Percentiles rank a stretch among this genome's conserved stretches.
Conservation (phyloP, 2,888 invertebrate genomes). For the Camponotus fellah region DNA sequence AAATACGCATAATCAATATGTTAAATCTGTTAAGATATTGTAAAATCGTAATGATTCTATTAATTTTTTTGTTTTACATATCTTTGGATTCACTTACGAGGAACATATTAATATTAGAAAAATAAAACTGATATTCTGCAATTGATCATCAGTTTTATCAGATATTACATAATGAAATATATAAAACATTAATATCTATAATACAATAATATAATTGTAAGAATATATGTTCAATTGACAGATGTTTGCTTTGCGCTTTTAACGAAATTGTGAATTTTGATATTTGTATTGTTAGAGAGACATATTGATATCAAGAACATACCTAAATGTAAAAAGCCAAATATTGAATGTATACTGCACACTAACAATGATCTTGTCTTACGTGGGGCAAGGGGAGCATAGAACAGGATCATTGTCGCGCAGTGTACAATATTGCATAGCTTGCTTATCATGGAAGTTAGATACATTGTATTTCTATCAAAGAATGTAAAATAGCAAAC, state of each 20-base stretch:
- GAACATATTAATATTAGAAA: neutral
- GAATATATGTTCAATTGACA: neutral
- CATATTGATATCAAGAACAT: neutral
- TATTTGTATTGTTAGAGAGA: neutral
- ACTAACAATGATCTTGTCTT: too few relatives aligned
- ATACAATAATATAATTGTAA: neutral
- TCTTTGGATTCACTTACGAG: neutral
- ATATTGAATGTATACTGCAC: neutral
- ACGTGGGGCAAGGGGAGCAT: too few relatives aligned
- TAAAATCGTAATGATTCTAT: neutral
- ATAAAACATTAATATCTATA: conserved; percentile 3
- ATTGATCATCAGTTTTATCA: neutral
- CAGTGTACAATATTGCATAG: neutral
- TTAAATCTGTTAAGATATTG: neutral
- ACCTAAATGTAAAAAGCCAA: neutral
- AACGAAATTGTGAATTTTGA: neutral
- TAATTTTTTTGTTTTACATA: neutral
- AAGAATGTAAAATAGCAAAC: neutral
- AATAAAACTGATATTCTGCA: neutral
- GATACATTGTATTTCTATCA: neutral
- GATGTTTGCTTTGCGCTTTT: neutral
- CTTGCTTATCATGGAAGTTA: neutral
- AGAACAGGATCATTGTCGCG: too few relatives aligned
- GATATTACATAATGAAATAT: neutral
- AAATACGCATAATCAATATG: too few relatives aligned